Base-by-base conservation (phyloP, 1,140 invertebrate species). In the Drosophila kikkawai region DNA sequence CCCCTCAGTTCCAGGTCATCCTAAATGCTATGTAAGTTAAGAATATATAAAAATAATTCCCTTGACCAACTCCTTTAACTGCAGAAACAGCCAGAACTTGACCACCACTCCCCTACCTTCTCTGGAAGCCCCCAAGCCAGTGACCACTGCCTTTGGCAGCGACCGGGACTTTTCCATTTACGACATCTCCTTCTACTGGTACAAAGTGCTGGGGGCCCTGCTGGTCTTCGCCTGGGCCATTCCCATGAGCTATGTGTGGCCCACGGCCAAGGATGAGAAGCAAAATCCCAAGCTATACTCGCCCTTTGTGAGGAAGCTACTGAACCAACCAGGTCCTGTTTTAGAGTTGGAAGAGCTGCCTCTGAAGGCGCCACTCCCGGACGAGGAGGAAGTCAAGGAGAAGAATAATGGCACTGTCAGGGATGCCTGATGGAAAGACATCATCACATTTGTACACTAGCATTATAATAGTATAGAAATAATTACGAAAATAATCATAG, bases 201-300 rank as follows among this genome's bases (percentile, higher is more conserved):
- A 95, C 42, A 94, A 95, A 6, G 93, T 95, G 55, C 87, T 96
- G 17, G 96, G 95, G 3, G 94, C 94, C 42, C 47, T 95, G 2
- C 93, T 95, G 0, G 95, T 95, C 0, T 94, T 96, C 34, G 56
- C 94, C 4, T 93, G 96, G 36, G 96, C 96, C 8, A 61, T 92
- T 45, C 83, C 93, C 7, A 83, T 93, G 56, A 94, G 93, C 74
- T 93, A 80, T 64, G 80, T 94, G 1, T 92, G 85, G 85, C 79
- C 53, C 7, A 37, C 64, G 7, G 73, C 82, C 53, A 61, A 80
- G 47, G 58, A 70, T 3, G 80, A 86, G 7, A 90, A 88, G 47
- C 70, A 61, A 15, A 80, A 92, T 75, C 85, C 90, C 7, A 91
- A 91, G 42, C 58, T 91, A 0, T 90, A 71, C 53, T 86, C 90